phyloP scores from a whole-genome alignment of 2,888 invertebrate species.

The Therioaphis trifolii region DNA sequence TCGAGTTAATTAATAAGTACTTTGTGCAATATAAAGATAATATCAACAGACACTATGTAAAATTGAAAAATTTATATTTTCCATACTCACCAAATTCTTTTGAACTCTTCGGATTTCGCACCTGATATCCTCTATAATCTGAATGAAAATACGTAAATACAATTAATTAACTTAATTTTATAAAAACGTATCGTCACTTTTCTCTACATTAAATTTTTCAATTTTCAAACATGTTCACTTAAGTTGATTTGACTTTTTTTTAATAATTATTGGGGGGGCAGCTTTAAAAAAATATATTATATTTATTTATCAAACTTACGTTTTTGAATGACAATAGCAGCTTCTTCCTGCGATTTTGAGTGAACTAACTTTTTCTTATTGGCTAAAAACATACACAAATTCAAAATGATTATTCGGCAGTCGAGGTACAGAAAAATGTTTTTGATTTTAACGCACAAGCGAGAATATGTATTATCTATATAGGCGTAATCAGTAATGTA shows the following conservation, averaged over 20 bases:
- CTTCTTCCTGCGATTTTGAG: constrained; percentile 42
- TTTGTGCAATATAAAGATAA: too few species aligned
- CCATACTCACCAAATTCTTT: not conserved
- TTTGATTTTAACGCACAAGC: too few species aligned
- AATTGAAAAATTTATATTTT: not conserved
- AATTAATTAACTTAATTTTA: constrained; percentile 28
- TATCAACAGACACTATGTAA: too few species aligned
- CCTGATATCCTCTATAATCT: constrained; percentile 81
- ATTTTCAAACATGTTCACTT: too few species aligned
- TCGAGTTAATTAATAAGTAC: too few species aligned
- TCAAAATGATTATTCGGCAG: not conserved
- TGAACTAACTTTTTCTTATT: not conserved
- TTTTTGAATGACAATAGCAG: constrained; percentile 59
- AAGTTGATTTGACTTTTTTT: too few species aligned
- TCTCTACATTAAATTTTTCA: too few species aligned
- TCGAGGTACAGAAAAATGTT: not conserved
- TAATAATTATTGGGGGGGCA: too few species aligned
- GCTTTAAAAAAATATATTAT: too few species aligned
- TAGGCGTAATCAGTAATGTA: too few species aligned
- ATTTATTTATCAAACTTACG: constrained; percentile 59
- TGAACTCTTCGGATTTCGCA: constrained; percentile 70
- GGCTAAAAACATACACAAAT: constrained; percentile 21
- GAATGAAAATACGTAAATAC: constrained; percentile 65
- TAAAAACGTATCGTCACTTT: too few species aligned
- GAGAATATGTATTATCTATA: too few species aligned